Evolutionary conservation across 2,888 invertebrate species (phyloP).

Genomic region (Apodemia duryi): DNA sequence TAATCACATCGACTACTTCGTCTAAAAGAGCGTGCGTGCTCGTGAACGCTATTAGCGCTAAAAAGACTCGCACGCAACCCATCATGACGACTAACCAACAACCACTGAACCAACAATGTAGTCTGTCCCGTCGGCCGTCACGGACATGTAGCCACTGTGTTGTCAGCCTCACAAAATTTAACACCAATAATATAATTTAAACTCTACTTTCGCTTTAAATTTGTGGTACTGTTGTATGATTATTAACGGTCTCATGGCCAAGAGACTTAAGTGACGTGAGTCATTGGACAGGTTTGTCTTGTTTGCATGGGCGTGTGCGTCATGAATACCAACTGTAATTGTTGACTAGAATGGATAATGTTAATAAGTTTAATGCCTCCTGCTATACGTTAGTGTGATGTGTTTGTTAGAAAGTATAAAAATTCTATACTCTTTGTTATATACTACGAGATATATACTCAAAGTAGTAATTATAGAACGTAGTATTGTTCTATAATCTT

Average conservation of each 20-base stretch:
- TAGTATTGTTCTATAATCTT: too few species aligned
- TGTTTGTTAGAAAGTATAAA: background rate
- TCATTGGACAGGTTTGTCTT: constrained; percentile 33
- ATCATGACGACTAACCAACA: constrained; percentile 60
- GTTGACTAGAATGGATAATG: constrained; percentile 11
- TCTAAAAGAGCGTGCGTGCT: constrained; percentile 68
- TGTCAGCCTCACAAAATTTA: constrained; percentile 36
- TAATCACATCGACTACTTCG: constrained; percentile 81
- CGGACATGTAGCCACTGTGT: constrained; percentile 38
- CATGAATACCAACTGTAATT: constrained; percentile 16
- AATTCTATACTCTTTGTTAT: background rate
- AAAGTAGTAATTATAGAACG: too few species aligned
- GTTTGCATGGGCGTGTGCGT: constrained; percentile 28
- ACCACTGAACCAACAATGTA: constrained; percentile 48
- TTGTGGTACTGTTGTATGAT: background rate
- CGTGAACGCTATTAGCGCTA: constrained; percentile 48
- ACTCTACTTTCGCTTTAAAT: constrained; percentile 8
- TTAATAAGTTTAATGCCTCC: constrained; percentile 2
- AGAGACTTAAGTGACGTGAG: constrained; percentile 27
- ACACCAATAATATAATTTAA: constrained; percentile 11
- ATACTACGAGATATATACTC: too few species aligned
- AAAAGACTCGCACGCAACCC: constrained; percentile 47
- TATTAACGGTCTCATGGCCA: constrained; percentile 12
- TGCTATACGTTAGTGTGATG: background rate
- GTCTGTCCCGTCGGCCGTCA: constrained; percentile 21